These are phyloP conservation scores for Polymixis lichenea DNA, from an alignment of 2,888 invertebrate genomes.

Conservation along the genomic window DNA sequence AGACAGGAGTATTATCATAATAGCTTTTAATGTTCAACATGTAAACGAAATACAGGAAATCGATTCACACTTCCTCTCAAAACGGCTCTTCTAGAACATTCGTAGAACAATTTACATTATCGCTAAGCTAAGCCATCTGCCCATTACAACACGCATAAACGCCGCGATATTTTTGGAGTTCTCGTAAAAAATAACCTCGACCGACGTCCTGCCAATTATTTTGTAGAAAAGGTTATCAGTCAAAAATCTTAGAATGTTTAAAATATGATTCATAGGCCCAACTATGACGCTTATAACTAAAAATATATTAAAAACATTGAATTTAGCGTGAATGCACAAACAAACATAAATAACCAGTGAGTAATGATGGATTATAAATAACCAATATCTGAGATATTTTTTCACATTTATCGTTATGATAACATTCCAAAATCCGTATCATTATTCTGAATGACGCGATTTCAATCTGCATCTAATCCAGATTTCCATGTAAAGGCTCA, in stretches of 20 bases:
- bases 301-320: slow-evolving; percentile 33
- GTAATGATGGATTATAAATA: slow-evolving; percentile 46
- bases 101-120: slow-evolving; percentile 44
- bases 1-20: slow-evolving; percentile 25
- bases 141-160: slow-evolving; percentile 26
- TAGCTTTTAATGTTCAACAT: slow-evolving; percentile 22
- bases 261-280: slow-evolving; percentile 48
- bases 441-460: slow-evolving; percentile 16
- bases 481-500: slow-evolving; percentile 47
- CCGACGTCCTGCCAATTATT: slow-evolving; percentile 24
- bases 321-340: slow-evolving; percentile 14
- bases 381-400: slow-evolving; percentile 37
- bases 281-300: slow-evolving; percentile 32
- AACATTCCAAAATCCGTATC: slow-evolving; percentile 38
- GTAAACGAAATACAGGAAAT: slow-evolving; percentile 26
- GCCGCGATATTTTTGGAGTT: slow-evolving; percentile 43
- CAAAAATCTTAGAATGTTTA: slow-evolving; percentile 29
- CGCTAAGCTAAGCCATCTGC: slow-evolving; percentile 41
- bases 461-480: slow-evolving; percentile 53
- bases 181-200: slow-evolving; percentile 49
- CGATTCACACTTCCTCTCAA: slow-evolving; percentile 7
- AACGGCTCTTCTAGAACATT: slow-evolving; percentile 39
- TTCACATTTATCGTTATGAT: slow-evolving; percentile 28
- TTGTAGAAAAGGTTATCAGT: slow-evolving; percentile 42
- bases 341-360: slow-evolving; percentile 43